Evolutionary conservation across 2,797 vertebrate species (phyloP), one percentile per base, ranked within the genome.

Genomic region (Falco columbarius): DNA sequence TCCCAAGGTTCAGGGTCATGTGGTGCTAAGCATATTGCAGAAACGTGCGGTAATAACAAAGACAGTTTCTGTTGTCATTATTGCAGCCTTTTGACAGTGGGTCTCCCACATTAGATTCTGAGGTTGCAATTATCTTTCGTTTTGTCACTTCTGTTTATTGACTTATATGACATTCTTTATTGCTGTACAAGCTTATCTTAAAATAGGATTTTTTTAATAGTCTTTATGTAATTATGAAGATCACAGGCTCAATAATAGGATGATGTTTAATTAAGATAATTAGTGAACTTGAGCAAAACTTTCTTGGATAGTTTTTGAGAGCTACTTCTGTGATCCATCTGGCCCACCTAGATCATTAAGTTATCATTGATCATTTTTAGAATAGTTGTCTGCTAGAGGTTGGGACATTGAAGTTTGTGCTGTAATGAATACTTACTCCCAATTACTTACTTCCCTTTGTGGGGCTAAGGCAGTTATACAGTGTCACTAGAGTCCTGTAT

Each of bases 31-130:
- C 71, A 80, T 36, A 46, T 63, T 86, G 65, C 80, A 93, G 49
- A 91, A 91, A 84, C 51, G 62, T 87, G 67, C 74, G 85, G 63
- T 82, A 93, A 94, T 67, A 90, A 63, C 81, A 86, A 52, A 82
- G 62, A 42, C 6, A 4, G 38, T 81, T 86, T 86, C 59, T 92
- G 29, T 56, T 88, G 55, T 71, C 70, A 29, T 75, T 90, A 36
- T 89, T 94, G 73, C 47, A 82, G 44, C 34, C 47, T 89, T 94
- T 89, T 92, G 55, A 80, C 55, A 52, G 55, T 34, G 84, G 66
- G 30, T 80, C 70, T 94, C 77, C 55, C 47, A 84, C 74, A 51
- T 32, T 73, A 67, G 59, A 84, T 62, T 81, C 65, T 81, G 67
- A 81, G 26, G 29, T 73, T 21, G 15, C 67, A 81, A 40, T 79